phyloP scores from a whole-genome alignment of 2,888 invertebrate genomes.

The Hofmannophila pseudospretella region DNA sequence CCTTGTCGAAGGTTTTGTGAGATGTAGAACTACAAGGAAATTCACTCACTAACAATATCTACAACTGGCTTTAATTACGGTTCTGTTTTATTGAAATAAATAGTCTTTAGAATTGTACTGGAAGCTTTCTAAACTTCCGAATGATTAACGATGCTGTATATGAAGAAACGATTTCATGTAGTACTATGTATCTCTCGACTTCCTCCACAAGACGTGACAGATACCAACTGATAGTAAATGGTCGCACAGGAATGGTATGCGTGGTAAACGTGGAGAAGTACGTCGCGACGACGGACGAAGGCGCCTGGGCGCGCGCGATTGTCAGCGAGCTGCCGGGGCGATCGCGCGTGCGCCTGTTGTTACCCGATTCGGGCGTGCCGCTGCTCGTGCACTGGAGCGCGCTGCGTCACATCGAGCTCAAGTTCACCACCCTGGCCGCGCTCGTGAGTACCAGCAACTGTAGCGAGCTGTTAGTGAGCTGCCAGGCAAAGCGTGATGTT shows the following conservation, averaged over 20 bases:
- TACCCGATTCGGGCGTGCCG: slow-evolving; percentile 79
- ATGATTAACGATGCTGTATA: too few relatives aligned
- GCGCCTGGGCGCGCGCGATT: slow-evolving; percentile 78
- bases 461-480: slow-evolving; percentile 57
- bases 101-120: too few relatives aligned
- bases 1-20: too few relatives aligned
- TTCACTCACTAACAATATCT: too few relatives aligned
- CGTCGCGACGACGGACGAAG: slow-evolving; percentile 28
- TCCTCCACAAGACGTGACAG: too few relatives aligned
- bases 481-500: slow-evolving; percentile 35
- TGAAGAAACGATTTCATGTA: too few relatives aligned
- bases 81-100: too few relatives aligned
- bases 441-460: slow-evolving; percentile 41
- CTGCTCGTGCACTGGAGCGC: slow-evolving; percentile 56
- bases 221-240: too few relatives aligned
- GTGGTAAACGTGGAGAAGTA: slow-evolving; percentile 39
- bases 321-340: slow-evolving; percentile 63
- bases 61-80: too few relatives aligned
- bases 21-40: too few relatives aligned
- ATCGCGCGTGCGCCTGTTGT: slow-evolving; percentile 66
- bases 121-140: too few relatives aligned
- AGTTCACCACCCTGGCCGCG: slow-evolving; percentile 53
- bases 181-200: too few relatives aligned
- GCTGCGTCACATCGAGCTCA: slow-evolving; percentile 58
- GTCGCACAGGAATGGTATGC: slow-evolving; percentile 57